These are phyloP conservation scores for Meda fulgida DNA, from an alignment of 2,797 vertebrate species.

Conservation along the genomic window DNA sequence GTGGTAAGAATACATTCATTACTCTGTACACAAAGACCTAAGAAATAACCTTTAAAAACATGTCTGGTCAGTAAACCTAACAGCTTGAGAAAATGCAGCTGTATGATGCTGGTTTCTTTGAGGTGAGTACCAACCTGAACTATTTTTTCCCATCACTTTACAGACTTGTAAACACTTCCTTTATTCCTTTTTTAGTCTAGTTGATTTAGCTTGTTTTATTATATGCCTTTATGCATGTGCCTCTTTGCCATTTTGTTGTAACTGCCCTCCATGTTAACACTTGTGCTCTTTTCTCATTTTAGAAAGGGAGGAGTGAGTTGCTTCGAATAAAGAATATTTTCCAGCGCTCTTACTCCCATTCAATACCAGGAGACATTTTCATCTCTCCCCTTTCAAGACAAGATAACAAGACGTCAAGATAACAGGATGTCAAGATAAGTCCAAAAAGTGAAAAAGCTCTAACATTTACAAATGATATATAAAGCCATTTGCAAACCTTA, in stretches of 20 bases:
- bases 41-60: not conserved
- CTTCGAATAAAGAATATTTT: slow-evolving; percentile 29
- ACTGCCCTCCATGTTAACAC: not conserved
- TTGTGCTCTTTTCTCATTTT: not conserved
- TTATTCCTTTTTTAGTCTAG: not conserved
- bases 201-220: not conserved
- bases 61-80: not conserved
- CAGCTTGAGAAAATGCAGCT: not conserved
- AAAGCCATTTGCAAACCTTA: not conserved
- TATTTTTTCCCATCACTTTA: slow-evolving; percentile 5
- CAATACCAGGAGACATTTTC: slow-evolving; percentile 8
- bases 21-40: not conserved
- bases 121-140: not conserved
- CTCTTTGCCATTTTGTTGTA: slow-evolving; percentile 12
- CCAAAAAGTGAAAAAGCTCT: slow-evolving; percentile 15
- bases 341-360: slow-evolving; percentile 19
- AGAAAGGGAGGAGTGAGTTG: slow-evolving; percentile 3
- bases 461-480: not conserved
- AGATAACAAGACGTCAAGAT: slow-evolving; percentile 37
- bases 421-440: slow-evolving; percentile 43
- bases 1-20: not conserved
- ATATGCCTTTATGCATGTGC: not conserved
- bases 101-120: slow-evolving; percentile 1
- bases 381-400: slow-evolving; percentile 30
- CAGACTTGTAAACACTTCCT: not conserved